Base-by-base conservation (phyloP, 2,113 vertebrate species). In the Nothocercus julius region DNA sequence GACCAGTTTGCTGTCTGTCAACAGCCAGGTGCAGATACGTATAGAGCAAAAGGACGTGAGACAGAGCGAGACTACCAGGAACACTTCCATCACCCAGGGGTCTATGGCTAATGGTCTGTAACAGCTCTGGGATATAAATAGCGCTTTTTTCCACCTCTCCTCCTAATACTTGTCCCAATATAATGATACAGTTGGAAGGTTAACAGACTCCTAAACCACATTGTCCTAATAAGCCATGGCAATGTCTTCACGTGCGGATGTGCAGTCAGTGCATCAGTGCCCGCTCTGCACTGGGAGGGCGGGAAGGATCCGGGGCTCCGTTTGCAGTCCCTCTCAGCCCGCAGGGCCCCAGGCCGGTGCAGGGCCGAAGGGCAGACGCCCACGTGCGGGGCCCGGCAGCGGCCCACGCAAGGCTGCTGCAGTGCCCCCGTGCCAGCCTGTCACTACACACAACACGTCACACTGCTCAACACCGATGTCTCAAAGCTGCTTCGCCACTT, bases 221-320 rank as follows among this genome's bases (percentile, higher is more conserved):
- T 20, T 2, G 2, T 54, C 27, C 53, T 54, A 54, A 28, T 27
- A 28, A 28, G 27, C 42, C 58, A 49, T 28, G 9, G 28, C 10
- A 0, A 73, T 27, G 58, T 2, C 7, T 30, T 22, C 38, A 21
- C 24, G 3, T 0, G 4, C 0, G 4, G 32, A 13, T 7, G 11
- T 22, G 17, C 8, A 25, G 8, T 25, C 49, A 5, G 28, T 9
- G 4, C 6, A 68, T 13, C 38, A 34, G 20, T 9, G 63, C 30
- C 69, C 42, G 22, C 58, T 42, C 76, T 4, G 5, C 9, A 2
- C 30, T 68, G 44, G 28, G 21, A 21, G 42, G 64, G n/a, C 53
- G 0, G 1, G 2, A 11, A 1, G 4, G 7, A 40, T 24, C 9
- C 3, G 11, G 45, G 75, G 16, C 42, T 70, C 42, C 45, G 1